Evolutionary conservation across 2,888 invertebrate species (phyloP).

Genomic region (Thymelicus sylvestris): DNA sequence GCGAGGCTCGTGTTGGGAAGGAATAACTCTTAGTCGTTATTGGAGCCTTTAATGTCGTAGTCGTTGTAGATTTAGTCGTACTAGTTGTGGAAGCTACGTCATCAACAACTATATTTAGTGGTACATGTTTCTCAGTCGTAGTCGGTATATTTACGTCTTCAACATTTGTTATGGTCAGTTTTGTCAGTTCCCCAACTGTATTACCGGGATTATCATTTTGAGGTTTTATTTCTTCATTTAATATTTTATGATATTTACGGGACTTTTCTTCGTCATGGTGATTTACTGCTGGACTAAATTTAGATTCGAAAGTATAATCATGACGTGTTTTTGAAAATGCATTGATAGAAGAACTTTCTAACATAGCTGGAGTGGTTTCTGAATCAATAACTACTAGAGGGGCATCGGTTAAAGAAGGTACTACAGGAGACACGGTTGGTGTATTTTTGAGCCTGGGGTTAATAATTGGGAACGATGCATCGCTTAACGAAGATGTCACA

Average conservation of each 20-base stretch:
- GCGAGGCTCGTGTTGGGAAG: constrained; percentile 88
- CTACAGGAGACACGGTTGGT: constrained; percentile 40
- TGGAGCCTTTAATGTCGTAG: constrained; percentile 68
- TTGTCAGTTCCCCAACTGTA: constrained; percentile 50
- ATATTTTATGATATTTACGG: constrained; percentile 62
- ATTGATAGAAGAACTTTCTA: constrained; percentile 54
- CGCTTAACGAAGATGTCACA: constrained; percentile 51
- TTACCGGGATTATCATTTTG: constrained; percentile 46
- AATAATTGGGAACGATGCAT: constrained; percentile 48
- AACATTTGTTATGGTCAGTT: constrained; percentile 47
- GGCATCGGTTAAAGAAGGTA: constrained; percentile 50
- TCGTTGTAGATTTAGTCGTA: constrained; percentile 76
- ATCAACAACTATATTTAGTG: constrained; percentile 53
- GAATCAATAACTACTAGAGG: constrained; percentile 47
- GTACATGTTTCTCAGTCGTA: constrained; percentile 56
- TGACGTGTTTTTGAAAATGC: constrained; percentile 48
- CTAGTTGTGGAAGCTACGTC: constrained; percentile 78
- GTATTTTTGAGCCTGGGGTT: constrained; percentile 46
- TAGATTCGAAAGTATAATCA: constrained; percentile 59
- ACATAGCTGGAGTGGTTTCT: constrained; percentile 53
- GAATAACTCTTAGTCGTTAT: constrained; percentile 74
- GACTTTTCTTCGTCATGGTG: constrained; percentile 57
- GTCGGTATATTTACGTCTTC: constrained; percentile 53
- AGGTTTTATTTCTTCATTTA: constrained; percentile 50
- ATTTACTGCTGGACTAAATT: constrained; percentile 59